Percentiles rank a stretch among this genome's conserved stretches.
phyloP scores from a whole-genome alignment of 2,888 invertebrate species.

The Conchocele bisecta region DNA sequence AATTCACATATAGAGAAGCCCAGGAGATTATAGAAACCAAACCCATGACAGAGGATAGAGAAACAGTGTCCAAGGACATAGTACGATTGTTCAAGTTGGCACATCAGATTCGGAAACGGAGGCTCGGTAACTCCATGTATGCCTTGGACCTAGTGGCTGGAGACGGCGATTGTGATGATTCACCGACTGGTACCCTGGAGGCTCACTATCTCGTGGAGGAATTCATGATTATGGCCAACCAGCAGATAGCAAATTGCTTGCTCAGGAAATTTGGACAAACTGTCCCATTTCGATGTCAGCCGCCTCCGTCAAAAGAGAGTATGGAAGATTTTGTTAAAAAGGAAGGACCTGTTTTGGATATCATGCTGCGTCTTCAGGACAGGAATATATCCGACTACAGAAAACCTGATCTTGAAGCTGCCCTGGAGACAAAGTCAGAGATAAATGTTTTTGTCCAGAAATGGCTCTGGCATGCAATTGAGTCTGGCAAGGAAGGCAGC shows the following conservation, averaged over 20 bases:
- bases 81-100: constrained; percentile 14
- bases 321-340: constrained; percentile 42
- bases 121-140: constrained; percentile 52
- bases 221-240: constrained; percentile 61
- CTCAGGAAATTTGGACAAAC: constrained; percentile 28
- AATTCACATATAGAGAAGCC: constrained; percentile 41
- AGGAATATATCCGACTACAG: background rate
- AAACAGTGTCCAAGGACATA: background rate
- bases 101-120: constrained; percentile 25
- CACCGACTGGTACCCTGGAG: constrained; percentile 30
- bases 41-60: background rate
- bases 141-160: constrained; percentile 46
- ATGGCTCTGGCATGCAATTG: constrained; percentile 21
- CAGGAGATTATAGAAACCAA: constrained; percentile 24
- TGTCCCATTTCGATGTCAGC: constrained; percentile 58
- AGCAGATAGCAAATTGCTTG: constrained; percentile 46
- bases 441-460: constrained; percentile 17
- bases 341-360: constrained; percentile 34
- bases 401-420: constrained; percentile 11
- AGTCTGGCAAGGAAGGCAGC: constrained; percentile 6
- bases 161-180: constrained; percentile 19
- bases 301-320: constrained; percentile 47
- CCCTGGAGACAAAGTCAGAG: background rate
- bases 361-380: constrained; percentile 50
- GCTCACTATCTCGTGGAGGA: constrained; percentile 63